Evolutionary conservation across 1,140 invertebrate species (phyloP), one percentile per base, ranked within the genome.

Genomic region (Elymnias hypermnestra): DNA sequence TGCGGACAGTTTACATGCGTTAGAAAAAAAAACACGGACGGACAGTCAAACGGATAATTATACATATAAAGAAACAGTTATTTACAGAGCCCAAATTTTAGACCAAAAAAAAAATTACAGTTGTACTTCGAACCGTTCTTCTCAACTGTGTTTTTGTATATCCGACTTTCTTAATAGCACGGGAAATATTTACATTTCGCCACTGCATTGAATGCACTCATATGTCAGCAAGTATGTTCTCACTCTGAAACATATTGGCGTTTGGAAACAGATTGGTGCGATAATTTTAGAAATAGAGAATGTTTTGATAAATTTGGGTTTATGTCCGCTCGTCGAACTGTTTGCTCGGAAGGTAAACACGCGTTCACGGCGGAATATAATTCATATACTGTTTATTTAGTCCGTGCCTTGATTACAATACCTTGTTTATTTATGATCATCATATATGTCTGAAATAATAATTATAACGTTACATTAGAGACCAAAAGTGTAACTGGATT

Each of bases 221-320:
- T 4, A 12, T 12, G 23, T 26, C 26, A 3, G 26, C 8, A 29
- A 29, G 25, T 13, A 29, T 29, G 2, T 8, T 15, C 5, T 33
- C 31, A 2, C 19, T 21, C 40, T 12, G 10, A 12, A 49, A 36
- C 29, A 17, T 38, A 37, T 42, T 17, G 33, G 21, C 26, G 55
- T 58, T 53, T 41, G 35, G 22, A 36, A 60, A 43, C 43, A n/a
- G n/a, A n/a, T n/a, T n/a, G n/a, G 23, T 29, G 9, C 14, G 38
- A 57, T 45, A 43, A 21, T 53, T 53, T 48, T 55, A 62, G 58
- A 64, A 68, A 62, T 68, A 63, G 63, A 59, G 28, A 33, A 23
- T 53, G 56, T 62, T 64, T 51, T 68, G 49, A 68, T 60, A 57
- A 56, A 65, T 56, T 56, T 18, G 40, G 38, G 51, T 59, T 62